Evolutionary conservation across 2,888 invertebrate genomes (phyloP).

Genomic region (Invenusta paracnida): DNA sequence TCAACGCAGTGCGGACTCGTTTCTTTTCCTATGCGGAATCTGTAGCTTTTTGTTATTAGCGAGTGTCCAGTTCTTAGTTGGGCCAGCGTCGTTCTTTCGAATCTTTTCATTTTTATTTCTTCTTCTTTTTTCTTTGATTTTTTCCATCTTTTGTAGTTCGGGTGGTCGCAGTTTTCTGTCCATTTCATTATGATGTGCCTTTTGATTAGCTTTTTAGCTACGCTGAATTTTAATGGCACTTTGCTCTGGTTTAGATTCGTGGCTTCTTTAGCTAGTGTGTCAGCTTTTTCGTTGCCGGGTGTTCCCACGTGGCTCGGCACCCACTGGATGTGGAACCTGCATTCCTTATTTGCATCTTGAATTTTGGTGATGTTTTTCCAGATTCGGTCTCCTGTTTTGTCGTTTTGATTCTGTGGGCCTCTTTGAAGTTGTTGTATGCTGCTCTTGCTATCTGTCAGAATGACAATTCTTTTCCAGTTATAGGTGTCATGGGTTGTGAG

Average conservation of each 20-base stretch:
- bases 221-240: neutral
- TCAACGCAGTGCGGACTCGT: neutral
- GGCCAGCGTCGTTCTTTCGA: neutral
- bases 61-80: neutral
- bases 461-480: neutral
- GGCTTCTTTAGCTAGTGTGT: neutral
- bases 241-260: neutral
- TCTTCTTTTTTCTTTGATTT: neutral
- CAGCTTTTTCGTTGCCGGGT: neutral
- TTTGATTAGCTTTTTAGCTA: neutral
- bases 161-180: neutral
- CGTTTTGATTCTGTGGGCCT: neutral
- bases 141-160: neutral
- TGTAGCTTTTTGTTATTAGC: neutral
- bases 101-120: neutral
- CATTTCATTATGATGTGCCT: neutral
- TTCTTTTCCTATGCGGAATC: neutral
- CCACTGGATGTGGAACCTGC: neutral
- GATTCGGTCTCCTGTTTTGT: neutral
- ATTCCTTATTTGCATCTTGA: neutral
- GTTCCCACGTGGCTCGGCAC: neutral
- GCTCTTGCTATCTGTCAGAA: neutral
- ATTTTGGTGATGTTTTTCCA: neutral
- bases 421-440: neutral
- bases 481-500: neutral